Evolutionary conservation across 2,113 vertebrate species (phyloP).

Genomic region (Cheirogaleus medius): DNA sequence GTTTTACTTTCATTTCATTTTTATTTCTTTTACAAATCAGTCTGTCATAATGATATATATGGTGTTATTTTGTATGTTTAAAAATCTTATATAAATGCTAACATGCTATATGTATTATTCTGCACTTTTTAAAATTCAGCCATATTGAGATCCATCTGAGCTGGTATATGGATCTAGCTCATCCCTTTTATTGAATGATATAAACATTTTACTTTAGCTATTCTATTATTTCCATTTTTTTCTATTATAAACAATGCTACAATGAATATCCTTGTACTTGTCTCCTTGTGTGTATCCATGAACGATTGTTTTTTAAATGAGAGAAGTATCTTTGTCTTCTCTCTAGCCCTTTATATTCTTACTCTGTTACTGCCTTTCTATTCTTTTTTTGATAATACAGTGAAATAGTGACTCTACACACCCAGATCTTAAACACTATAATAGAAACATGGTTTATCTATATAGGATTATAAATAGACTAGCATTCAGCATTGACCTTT

Average conservation of each 20-base stretch:
- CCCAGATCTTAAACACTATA: conserved; percentile 65
- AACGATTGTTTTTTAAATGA: conserved; percentile 54
- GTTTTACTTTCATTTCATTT: background rate
- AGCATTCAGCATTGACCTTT: conserved; percentile 69
- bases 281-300: conserved; percentile 15
- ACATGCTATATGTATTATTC: background rate
- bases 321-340: conserved; percentile 58
- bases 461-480: conserved; percentile 58
- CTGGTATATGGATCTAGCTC: background rate
- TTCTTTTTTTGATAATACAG: background rate
- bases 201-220: background rate
- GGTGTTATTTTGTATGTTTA: background rate
- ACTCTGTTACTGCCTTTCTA: background rate
- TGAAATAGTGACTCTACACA: background rate
- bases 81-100: background rate
- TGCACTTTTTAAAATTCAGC: background rate
- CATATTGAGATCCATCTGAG: background rate
- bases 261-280: conserved; percentile 23
- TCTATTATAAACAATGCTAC: conserved; percentile 29
- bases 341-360: background rate
- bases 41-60: background rate
- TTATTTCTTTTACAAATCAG: background rate
- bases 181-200: background rate
- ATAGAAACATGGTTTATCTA: conserved; percentile 46
- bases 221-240: conserved; percentile 33